Conservation (phyloP, 35 echinoderm and acorn worm species). For the Apostichopus californicus region DNA sequence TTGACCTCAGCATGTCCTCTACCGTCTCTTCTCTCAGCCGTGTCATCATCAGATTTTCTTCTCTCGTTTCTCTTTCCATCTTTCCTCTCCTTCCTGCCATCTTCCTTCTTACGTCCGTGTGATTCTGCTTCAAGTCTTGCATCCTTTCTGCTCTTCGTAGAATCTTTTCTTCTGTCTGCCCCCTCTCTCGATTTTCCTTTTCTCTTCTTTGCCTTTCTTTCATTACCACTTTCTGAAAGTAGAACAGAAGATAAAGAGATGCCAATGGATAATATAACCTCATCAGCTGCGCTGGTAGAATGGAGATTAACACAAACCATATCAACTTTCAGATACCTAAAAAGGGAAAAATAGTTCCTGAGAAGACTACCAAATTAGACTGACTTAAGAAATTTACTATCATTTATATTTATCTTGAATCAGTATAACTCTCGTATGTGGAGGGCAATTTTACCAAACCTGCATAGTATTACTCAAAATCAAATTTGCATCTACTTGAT, state of each 20-base stretch:
- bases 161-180: neutral
- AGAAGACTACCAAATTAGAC: too few relatives aligned
- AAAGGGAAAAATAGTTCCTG: too few relatives aligned
- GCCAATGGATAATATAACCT: too few relatives aligned
- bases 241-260: neutral
- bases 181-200: neutral
- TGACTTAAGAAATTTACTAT: too few relatives aligned
- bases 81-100: conserved; percentile 21
- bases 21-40: neutral
- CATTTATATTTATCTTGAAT: too few relatives aligned
- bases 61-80: conserved; percentile 2
- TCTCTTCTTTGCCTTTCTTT: conserved; percentile 16
- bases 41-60: conserved; percentile 19
- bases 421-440: too few relatives aligned
- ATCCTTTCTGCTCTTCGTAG: neutral
- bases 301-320: too few relatives aligned
- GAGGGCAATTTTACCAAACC: too few relatives aligned
- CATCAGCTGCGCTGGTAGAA: too few relatives aligned
- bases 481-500: too few relatives aligned
- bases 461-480: too few relatives aligned
- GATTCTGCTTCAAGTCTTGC: neutral
- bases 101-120: conserved; percentile 12
- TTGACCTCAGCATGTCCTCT: neutral
- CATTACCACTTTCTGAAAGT: conserved; percentile 20
- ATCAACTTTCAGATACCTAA: too few relatives aligned